Conservation (phyloP, 2,888 invertebrate species). For the Euphydryas editha region DNA sequence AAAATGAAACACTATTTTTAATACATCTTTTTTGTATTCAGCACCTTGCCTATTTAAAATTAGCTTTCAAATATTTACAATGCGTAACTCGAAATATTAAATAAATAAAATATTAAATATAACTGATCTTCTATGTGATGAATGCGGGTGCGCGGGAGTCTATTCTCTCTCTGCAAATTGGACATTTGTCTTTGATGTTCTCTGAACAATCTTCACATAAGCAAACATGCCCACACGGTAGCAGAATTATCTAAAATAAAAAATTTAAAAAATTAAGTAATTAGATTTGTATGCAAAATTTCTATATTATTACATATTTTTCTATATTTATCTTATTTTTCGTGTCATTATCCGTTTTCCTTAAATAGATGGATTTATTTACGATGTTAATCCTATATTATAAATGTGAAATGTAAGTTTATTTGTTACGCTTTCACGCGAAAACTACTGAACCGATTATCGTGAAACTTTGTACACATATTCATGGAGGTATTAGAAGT, state of each 20-base stretch:
- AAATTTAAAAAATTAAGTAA: background rate
- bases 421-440: too few relatives aligned
- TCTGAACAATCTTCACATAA: slow-evolving; percentile 93
- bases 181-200: slow-evolving; percentile 88
- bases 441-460: too few relatives aligned
- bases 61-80: slow-evolving; percentile 2
- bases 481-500: too few relatives aligned
- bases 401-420: too few relatives aligned
- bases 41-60: background rate
- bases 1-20: background rate
- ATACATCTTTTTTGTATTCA: background rate
- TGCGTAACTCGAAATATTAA: background rate
- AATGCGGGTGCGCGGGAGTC: slow-evolving; percentile 89
- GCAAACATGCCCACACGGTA: slow-evolving; percentile 96
- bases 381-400: too few relatives aligned
- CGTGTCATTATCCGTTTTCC: too few relatives aligned
- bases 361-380: too few relatives aligned
- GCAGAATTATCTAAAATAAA: slow-evolving; percentile 86
- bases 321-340: too few relatives aligned
- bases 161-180: slow-evolving; percentile 90
- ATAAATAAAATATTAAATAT: slow-evolving; percentile 1
- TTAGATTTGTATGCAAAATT: too few relatives aligned
- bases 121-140: slow-evolving; percentile 81
- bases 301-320: too few relatives aligned
- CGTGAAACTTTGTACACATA: too few relatives aligned